Percentiles rank a stretch among this genome's conserved stretches.
These are phyloP conservation scores for Formica aserva DNA, from an alignment of 2,888 invertebrate species.

Conservation along the genomic window DNA sequence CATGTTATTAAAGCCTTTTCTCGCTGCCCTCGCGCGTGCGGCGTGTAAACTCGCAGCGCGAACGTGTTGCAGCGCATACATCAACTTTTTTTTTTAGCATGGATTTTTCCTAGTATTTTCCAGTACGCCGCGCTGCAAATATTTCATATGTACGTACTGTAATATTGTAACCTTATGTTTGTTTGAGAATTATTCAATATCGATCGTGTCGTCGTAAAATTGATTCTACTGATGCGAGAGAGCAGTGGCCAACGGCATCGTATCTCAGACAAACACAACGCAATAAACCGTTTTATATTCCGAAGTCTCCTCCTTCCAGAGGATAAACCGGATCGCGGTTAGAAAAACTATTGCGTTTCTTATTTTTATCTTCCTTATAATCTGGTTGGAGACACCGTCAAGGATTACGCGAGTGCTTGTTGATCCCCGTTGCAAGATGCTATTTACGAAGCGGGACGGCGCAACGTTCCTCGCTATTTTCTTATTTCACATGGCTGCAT, in stretches of 20 bases:
- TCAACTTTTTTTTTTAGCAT: constrained; percentile 49
- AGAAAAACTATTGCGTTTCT: not conserved
- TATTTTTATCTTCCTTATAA: constrained; percentile 1
- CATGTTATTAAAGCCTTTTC: constrained; percentile 42
- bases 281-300: constrained; percentile 30
- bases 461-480: constrained; percentile 4
- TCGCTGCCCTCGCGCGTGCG: constrained; percentile 2
- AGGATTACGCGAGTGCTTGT: not conserved
- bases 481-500: constrained; percentile 9
- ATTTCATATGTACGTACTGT: constrained; percentile 49
- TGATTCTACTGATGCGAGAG: constrained; percentile 17
- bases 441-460: not conserved
- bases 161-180: constrained; percentile 39
- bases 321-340: not conserved
- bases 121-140: constrained; percentile 39
- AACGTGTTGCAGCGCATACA: constrained; percentile 34
- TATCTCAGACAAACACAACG: not conserved
- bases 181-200: constrained; percentile 50
- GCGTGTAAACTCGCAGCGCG: constrained; percentile 44
- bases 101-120: constrained; percentile 38
- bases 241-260: constrained; percentile 21
- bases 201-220: constrained; percentile 41
- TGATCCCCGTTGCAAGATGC: not conserved
- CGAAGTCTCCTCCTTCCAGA: not conserved
- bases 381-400: not conserved